A percentile compares a stretch with the other conserved stretches of the same genome.
Evolutionary conservation across 2,113 vertebrate genomes (phyloP).

Genomic region (Pelmatolapia mariae): DNA sequence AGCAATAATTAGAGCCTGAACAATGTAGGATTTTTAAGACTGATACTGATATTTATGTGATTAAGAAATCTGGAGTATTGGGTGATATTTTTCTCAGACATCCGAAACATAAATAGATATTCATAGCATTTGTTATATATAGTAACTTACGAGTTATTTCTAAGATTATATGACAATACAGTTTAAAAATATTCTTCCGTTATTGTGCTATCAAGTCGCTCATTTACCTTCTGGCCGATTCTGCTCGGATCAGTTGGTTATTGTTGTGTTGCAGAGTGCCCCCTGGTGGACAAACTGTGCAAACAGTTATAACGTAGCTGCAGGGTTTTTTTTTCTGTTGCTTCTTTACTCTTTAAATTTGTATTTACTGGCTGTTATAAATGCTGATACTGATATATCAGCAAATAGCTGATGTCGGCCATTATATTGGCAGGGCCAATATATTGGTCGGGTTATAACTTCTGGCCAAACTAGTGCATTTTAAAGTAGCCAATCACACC

Average conservation of each 20-base stretch:
- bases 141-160: not conserved
- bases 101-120: not conserved
- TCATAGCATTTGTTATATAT: not conserved
- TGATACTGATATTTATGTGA: not conserved
- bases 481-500: not conserved
- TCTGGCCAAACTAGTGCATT: not conserved
- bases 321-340: fast-evolving
- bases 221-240: not conserved
- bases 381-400: not conserved
- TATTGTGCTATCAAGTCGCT: not conserved
- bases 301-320: fast-evolving
- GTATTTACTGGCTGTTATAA: not conserved
- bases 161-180: not conserved
- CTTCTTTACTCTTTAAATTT: not conserved
- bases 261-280: not conserved
- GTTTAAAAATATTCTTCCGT: not conserved
- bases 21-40: not conserved
- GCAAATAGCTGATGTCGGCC: not conserved
- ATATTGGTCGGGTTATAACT: not conserved
- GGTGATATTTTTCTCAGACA: not conserved
- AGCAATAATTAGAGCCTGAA: not conserved
- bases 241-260: not conserved
- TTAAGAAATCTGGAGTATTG: not conserved
- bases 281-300: not conserved
- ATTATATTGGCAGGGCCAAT: not conserved